phyloP scores from a whole-genome alignment of 2,797 vertebrate species.

The Orientallactaga sibirica region DNA sequence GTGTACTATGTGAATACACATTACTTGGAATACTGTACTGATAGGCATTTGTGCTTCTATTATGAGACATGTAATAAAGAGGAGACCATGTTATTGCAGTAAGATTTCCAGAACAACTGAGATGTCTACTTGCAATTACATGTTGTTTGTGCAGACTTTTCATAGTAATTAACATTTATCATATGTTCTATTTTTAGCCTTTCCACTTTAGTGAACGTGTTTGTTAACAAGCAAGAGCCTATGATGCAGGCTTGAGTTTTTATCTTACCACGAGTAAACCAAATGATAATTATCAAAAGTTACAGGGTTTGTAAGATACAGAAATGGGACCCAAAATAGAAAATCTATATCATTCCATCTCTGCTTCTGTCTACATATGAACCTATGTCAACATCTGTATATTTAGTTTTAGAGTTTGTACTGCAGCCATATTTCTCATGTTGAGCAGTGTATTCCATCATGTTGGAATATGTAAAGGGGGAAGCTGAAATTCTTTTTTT shows the following conservation, averaged over 20 bases:
- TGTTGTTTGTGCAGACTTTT: neutral
- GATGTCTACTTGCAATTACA: neutral
- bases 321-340: neutral
- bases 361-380: neutral
- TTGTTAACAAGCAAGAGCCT: neutral
- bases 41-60: neutral
- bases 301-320: slow-evolving; percentile 17
- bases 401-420: neutral
- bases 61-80: accelerated
- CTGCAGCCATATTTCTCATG: neutral
- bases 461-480: neutral
- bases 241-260: neutral
- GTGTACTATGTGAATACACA: neutral
- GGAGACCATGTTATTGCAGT: neutral
- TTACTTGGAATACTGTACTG: neutral
- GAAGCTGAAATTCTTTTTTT: neutral
- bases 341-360: neutral
- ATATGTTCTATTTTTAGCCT: neutral
- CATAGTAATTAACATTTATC: neutral
- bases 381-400: neutral
- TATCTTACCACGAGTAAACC: neutral
- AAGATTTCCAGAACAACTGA: neutral
- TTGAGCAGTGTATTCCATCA: neutral
- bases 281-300: slow-evolving; percentile 23
- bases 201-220: neutral